Evolutionary conservation across 2,113 vertebrate genomes (phyloP).

Genomic region (Varanus salvator): DNA sequence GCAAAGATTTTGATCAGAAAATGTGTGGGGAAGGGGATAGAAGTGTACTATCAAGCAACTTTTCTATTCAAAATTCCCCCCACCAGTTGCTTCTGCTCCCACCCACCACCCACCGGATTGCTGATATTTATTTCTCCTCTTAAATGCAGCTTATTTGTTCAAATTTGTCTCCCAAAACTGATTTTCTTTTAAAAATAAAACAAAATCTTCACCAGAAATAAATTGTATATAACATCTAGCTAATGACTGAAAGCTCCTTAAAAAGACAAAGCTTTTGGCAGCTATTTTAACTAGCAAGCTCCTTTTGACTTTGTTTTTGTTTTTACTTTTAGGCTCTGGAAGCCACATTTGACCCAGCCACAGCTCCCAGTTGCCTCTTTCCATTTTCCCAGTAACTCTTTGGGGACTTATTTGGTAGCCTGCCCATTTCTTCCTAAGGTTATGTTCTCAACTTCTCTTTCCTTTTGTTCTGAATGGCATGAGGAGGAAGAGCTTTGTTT

Average conservation of each 20-base stretch:
- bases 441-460: not conserved
- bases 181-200: not conserved
- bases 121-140: not conserved
- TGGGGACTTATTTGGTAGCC: not conserved
- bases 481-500: slow-evolving; percentile 8
- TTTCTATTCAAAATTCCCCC: not conserved
- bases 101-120: too few species aligned
- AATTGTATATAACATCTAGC: not conserved
- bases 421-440: not conserved
- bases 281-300: not conserved
- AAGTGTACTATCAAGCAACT: not conserved
- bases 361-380: not conserved
- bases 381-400: slow-evolving; percentile 3
- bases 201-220: too few species aligned
- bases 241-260: not conserved
- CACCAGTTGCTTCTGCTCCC: not conserved
- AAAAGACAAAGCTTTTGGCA: not conserved
- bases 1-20: not conserved
- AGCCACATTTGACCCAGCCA: not conserved
- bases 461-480: slow-evolving; percentile 25
- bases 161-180: not conserved
- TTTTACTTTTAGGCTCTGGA: not conserved
- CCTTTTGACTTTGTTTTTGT: not conserved
- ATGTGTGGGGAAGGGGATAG: not conserved
- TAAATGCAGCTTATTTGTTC: not conserved